These are phyloP conservation scores for Gonocerus acuteangulatus DNA, from an alignment of 2,888 invertebrate genomes.

Conservation along the genomic window DNA sequence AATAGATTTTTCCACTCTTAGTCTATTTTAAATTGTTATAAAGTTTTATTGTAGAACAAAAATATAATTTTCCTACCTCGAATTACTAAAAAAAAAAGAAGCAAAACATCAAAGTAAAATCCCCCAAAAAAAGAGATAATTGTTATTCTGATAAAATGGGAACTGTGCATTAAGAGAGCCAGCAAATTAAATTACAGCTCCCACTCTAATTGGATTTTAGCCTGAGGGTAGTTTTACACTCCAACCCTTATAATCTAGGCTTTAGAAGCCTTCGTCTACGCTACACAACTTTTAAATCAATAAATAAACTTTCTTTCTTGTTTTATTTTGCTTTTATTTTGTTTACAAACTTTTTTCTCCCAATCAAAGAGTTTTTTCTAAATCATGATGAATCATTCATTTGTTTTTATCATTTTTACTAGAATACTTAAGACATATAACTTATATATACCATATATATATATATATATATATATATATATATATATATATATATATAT, in stretches of 20 bases:
- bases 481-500: too few relatives aligned
- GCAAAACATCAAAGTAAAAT: too few relatives aligned
- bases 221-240: background rate
- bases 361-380: too few relatives aligned
- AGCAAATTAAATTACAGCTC: slow-evolving; percentile 11
- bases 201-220: slow-evolving; percentile 8
- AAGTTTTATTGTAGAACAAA: background rate
- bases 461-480: too few relatives aligned
- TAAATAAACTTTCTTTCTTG: background rate
- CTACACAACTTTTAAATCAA: slow-evolving; percentile 21
- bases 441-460: too few relatives aligned
- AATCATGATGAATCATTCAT: too few relatives aligned
- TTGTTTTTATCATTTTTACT: too few relatives aligned
- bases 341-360: too few relatives aligned
- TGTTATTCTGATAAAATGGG: too few relatives aligned
- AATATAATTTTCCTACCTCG: slow-evolving; percentile 5
- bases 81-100: background rate
- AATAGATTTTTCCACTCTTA: background rate
- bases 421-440: too few relatives aligned
- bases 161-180: background rate
- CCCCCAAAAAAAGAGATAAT: too few relatives aligned
- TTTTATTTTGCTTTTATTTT: too few relatives aligned
- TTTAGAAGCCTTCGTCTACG: slow-evolving; percentile 7
- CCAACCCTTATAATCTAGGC: slow-evolving; percentile 5
- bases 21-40: background rate